Evolutionary conservation across 2,113 vertebrate species (phyloP).

Genomic region (Caranx melampygus): DNA sequence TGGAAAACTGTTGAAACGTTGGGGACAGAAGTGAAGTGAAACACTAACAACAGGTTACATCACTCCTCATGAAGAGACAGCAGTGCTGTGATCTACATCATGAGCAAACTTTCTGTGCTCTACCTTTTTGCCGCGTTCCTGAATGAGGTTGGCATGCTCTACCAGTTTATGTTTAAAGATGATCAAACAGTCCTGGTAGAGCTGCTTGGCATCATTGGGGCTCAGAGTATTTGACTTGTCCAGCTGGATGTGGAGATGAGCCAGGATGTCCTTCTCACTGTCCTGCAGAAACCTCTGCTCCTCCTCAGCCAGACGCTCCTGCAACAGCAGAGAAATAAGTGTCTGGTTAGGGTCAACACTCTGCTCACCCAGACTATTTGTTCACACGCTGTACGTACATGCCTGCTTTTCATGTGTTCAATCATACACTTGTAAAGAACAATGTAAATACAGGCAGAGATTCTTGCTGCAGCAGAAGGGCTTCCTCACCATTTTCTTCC

Average conservation of each 20-base stretch:
- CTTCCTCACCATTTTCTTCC: too few species aligned
- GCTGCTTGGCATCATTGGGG: conserved; percentile 63
- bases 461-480: too few species aligned
- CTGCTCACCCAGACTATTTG: too few species aligned
- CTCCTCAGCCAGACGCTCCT: conserved; percentile 79
- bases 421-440: too few species aligned
- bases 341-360: too few species aligned
- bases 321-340: neutral
- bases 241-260: conserved; percentile 80
- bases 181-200: conserved; percentile 81
- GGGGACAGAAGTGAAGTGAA: neutral
- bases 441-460: too few species aligned
- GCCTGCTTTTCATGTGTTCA: too few species aligned
- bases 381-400: too few species aligned
- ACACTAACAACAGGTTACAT: neutral
- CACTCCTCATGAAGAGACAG: neutral
- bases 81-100: neutral
- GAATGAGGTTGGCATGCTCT: conserved; percentile 84
- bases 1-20: neutral
- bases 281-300: conserved; percentile 75
- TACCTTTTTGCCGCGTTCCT: conserved; percentile 86
- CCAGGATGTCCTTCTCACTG: conserved; percentile 85
- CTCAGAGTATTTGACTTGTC: conserved; percentile 72
- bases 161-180: conserved; percentile 81
- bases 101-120: neutral